Evolutionary conservation across 2,797 vertebrate genomes (phyloP).

Genomic region (Poliocrania exsul): DNA sequence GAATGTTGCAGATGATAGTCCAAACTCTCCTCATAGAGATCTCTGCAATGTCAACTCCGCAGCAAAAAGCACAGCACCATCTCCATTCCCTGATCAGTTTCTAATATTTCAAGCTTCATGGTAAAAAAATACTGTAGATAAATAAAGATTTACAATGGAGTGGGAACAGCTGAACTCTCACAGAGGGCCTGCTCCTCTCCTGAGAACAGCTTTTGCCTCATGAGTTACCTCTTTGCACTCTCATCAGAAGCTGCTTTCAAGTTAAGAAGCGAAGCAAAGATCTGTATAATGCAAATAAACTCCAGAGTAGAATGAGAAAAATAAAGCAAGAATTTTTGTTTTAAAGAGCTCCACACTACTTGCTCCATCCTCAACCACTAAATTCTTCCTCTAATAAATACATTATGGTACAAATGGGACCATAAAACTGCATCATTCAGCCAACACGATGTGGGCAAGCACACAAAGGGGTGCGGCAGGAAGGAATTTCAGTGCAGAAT

Average conservation of each 20-base stretch:
- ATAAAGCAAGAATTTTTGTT: not conserved
- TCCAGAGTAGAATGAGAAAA: not conserved
- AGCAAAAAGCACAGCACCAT: not conserved
- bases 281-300: not conserved
- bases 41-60: not conserved
- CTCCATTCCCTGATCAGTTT: not conserved
- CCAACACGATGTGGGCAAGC: not conserved
- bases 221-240: not conserved
- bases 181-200: not conserved
- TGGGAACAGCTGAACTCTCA: not conserved
- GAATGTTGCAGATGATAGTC: not conserved
- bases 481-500: not conserved
- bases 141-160: not conserved
- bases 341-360: not conserved
- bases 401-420: not conserved
- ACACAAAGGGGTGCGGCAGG: not conserved
- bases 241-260: not conserved
- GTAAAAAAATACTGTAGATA: not conserved
- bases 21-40: not conserved
- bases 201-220: not conserved
- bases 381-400: not conserved
- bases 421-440: not conserved
- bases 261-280: not conserved
- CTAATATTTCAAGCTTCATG: not conserved
- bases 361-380: not conserved